A percentile compares a stretch with the other conserved stretches of the same genome.
phyloP scores from a whole-genome alignment of 2,888 invertebrate genomes.

The Drosophila mettleri region DNA sequence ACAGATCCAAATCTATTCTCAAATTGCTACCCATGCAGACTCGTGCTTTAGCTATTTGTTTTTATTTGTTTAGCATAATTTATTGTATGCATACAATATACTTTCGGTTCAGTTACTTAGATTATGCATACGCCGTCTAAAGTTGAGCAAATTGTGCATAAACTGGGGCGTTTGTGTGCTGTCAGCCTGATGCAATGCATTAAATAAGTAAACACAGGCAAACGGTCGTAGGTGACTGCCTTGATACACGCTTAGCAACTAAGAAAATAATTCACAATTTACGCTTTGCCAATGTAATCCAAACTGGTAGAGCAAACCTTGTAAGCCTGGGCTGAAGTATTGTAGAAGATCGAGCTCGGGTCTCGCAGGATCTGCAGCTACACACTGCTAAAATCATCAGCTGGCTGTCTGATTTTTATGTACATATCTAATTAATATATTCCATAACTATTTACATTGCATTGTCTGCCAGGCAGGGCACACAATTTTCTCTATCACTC shows the following conservation, averaged over 20 bases:
- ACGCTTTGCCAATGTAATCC: no score
- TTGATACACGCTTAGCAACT: background rate
- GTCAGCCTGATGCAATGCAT: constrained; percentile 8
- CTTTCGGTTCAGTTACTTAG: background rate
- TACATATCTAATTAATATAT: no score
- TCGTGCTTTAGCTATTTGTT: background rate
- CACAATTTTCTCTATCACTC: no score
- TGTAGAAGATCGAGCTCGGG: no score
- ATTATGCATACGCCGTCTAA: constrained; percentile 17
- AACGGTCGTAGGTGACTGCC: background rate
- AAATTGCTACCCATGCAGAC: background rate
- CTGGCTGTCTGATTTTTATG: no score
- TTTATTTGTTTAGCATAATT: background rate
- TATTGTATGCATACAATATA: background rate
- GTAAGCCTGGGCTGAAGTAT: no score
- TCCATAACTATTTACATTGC: no score
- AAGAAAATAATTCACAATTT: no score
- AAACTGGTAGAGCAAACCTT: no score
- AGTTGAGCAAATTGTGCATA: constrained; percentile 45
- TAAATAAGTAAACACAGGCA: background rate
- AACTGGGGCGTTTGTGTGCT: constrained; percentile 23
- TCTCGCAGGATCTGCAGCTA: no score
- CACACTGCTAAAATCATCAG: no score
- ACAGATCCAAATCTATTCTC: background rate
- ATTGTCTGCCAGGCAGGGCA: no score